phyloP scores from a whole-genome alignment of 2,888 invertebrate species.

The Spatulosminthurus flaviceps region DNA sequence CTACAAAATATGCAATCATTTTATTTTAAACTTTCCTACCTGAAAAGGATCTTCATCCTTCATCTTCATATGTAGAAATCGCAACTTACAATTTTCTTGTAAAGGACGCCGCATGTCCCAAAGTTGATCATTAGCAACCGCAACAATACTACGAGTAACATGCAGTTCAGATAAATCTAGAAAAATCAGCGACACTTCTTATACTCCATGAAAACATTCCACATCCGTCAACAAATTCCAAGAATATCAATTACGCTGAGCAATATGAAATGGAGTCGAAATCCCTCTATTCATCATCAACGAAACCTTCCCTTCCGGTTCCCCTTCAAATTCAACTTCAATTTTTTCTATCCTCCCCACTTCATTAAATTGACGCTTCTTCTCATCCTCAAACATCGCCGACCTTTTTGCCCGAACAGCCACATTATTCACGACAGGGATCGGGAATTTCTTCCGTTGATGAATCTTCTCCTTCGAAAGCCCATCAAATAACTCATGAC shows the following conservation, averaged over 20 bases:
- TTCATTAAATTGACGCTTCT: conserved; percentile 75
- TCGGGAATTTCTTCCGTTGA: conserved; percentile 43
- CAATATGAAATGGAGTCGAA: conserved; percentile 93
- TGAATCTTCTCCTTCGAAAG: conserved; percentile 54
- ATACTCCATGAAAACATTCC: background rate
- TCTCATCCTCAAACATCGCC: conserved; percentile 78
- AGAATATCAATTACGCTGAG: conserved; percentile 73
- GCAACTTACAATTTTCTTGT: conserved; percentile 71
- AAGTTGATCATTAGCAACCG: conserved; percentile 79
- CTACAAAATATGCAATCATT: background rate
- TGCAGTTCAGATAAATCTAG: conserved; percentile 80
- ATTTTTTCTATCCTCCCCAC: conserved; percentile 92
- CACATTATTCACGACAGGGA: conserved; percentile 58
- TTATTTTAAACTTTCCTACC: conserved; percentile 34
- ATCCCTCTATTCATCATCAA: conserved; percentile 95
- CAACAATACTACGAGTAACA: conserved; percentile 78
- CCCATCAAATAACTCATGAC: conserved; percentile 54
- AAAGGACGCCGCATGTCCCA: conserved; percentile 97
- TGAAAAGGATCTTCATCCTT: conserved; percentile 65
- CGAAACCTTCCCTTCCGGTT: conserved; percentile 75
- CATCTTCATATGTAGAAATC: conserved; percentile 74
- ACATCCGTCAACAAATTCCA: conserved; percentile 15
- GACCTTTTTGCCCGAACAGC: conserved; percentile 62
- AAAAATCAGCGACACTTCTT: conserved; percentile 55
- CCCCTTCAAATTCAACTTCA: conserved; percentile 80